Percentiles rank a stretch among this genome's conserved stretches.
These are phyloP conservation scores for Epizoanthus stellaris DNA, from an alignment of 92 coral and sea anemone genomes.

Conservation along the genomic window DNA sequence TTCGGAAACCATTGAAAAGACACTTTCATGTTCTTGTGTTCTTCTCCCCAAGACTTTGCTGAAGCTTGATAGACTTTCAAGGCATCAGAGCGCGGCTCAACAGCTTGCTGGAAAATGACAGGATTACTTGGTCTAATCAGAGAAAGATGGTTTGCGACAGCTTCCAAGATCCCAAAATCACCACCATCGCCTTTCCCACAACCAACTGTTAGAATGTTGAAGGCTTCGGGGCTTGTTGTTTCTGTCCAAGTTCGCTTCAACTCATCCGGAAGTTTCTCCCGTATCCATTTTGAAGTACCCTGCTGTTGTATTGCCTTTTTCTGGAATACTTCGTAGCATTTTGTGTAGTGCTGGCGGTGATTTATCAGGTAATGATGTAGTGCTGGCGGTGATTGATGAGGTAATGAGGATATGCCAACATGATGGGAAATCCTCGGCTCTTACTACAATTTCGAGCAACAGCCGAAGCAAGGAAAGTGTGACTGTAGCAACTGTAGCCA, in stretches of 20 bases:
- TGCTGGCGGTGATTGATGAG: not conserved
- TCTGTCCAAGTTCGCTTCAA: not conserved
- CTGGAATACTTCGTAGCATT: not conserved
- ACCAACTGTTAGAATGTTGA: not conserved
- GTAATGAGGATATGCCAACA: no score
- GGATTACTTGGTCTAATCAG: not conserved
- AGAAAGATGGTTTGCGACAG: not conserved
- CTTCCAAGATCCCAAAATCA: not conserved
- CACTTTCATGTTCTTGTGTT: not conserved
- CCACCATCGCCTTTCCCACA: constrained; percentile 8
- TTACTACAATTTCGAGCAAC: no score
- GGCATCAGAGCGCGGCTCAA: constrained; percentile 9
- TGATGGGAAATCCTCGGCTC: no score
- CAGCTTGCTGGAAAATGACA: not conserved
- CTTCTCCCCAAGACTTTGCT: constrained; percentile 14
- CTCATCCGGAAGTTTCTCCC: not conserved
- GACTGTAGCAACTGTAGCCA: no score
- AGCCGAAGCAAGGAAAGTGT: no score
- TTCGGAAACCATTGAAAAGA: constrained; percentile 4
- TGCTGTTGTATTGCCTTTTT: not conserved
- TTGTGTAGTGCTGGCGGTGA: not conserved
- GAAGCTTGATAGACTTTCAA: not conserved
- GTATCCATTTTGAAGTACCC: not conserved
- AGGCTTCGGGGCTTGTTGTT: not conserved
- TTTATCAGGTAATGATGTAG: not conserved